Evolutionary conservation across 2,888 invertebrate species (phyloP), one percentile per base, ranked within the genome.

Genomic region (Agriotes lineatus): DNA sequence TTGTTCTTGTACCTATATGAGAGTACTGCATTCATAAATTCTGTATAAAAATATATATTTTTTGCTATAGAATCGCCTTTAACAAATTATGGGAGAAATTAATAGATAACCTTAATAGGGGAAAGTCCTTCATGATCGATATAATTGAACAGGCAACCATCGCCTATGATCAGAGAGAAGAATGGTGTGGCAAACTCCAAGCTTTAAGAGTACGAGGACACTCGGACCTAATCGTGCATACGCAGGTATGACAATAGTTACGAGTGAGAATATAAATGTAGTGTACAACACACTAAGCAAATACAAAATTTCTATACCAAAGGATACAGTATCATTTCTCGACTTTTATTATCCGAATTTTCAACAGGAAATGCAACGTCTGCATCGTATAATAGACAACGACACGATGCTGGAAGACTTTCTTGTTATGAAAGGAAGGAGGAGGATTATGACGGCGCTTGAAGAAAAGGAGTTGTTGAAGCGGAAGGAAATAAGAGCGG

Each of bases 101-200:
- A 78, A 89, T 93, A 37, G 89, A 89, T 50, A 90, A 93, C 63
- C 86, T 96, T 56, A 90, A 91, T 79, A 88, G 89, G 35, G 93
- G 95, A 1, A 94, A 96, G 79, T 91, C 91, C 69, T 90, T 92
- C 77, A 94, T 96, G 81, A 89, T 93, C 74, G 95, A 95, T 78
- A 85, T 96, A 65, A 93, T 96, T 69, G 96, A 96, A 77, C 93
- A 94, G 76, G 94, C 96, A 0, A 96, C 95, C 19, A 86, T 92
- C 39, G 94, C 96, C 0, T 97, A 95, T 79, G 96, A 96, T 84
- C 94, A 95, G 83, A 87, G 96, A 68, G 96, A 93, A 81, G 92
- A 93, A 80, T 89, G 93, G 84, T 90, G 93, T 79, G 88, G 90
- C 64, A 96, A 96, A 83, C 87, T 96, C 39, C 90, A 93, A 71